These are phyloP conservation scores for Pristionchus fissidentatus DNA, from an alignment of 2,888 invertebrate genomes.

Conservation along the genomic window DNA sequence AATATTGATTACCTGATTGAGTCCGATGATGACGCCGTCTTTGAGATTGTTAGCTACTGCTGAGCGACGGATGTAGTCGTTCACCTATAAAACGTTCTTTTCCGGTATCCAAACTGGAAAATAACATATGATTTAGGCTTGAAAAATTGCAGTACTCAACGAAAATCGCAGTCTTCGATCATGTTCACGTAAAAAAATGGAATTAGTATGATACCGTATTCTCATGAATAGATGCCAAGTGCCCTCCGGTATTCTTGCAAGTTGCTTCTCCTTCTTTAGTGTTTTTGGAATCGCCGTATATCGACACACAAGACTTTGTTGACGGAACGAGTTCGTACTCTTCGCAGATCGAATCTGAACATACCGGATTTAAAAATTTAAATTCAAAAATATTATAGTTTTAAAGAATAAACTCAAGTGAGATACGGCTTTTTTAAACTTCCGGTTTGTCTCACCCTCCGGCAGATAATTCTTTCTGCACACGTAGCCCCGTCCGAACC, in stretches of 20 bases:
- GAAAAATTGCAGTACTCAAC: too few species aligned
- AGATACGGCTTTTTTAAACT: too few species aligned
- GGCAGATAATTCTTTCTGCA: conserved; percentile 20
- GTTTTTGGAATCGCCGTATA: background rate
- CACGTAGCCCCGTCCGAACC: background rate
- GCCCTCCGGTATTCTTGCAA: background rate
- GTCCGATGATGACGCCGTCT: conserved; percentile 27
- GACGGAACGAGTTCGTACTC: background rate
- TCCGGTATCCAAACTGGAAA: too few species aligned
- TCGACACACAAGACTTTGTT: conserved; percentile 15
- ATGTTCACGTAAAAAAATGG: too few species aligned
- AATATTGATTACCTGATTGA: too few species aligned
- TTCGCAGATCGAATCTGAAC: background rate
- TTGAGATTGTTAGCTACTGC: background rate
- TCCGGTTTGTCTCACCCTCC: conserved; percentile 25
- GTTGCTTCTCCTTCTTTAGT: background rate
- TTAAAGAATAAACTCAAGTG: too few species aligned
- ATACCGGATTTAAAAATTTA: too few species aligned
- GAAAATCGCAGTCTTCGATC: too few species aligned
- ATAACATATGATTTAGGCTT: too few species aligned
- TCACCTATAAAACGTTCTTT: conserved; percentile 11
- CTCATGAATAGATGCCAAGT: background rate
- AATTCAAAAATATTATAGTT: too few species aligned
- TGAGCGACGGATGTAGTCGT: conserved; percentile 35
- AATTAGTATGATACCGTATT: too few species aligned